Conservation (phyloP, 1,140 invertebrate genomes). For the Trachelipus rathkii region DNA sequence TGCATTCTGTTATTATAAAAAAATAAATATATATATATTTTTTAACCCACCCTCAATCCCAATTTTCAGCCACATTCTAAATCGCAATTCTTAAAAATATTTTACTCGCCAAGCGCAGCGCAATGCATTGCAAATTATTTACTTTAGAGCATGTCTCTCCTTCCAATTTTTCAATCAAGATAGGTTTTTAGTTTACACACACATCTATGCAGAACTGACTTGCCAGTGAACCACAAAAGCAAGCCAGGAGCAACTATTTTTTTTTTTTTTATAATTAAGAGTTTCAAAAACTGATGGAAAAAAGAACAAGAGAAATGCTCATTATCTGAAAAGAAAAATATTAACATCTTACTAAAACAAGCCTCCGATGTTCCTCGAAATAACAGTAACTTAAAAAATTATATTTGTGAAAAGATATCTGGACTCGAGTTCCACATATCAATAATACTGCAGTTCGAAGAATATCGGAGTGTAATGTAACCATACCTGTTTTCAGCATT, state of each 20-base stretch:
- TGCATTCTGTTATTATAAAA: too few species aligned
- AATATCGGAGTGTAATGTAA: slow-evolving; percentile 39
- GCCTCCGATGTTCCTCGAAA: slow-evolving; percentile 41
- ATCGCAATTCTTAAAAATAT: background rate
- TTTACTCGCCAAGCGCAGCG: slow-evolving; percentile 29
- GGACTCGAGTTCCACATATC: slow-evolving; percentile 18
- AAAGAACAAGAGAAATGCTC: slow-evolving; percentile 46
- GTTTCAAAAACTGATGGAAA: slow-evolving; percentile 24
- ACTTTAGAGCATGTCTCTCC: slow-evolving; percentile 45
- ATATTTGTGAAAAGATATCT: slow-evolving; percentile 17
- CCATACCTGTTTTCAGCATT: slow-evolving; percentile 34
- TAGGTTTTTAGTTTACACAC: too few species aligned
- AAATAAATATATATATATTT: background rate
- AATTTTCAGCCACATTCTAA: background rate
- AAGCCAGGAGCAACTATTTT: background rate
- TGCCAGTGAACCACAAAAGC: slow-evolving; percentile 21
- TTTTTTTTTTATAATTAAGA: too few species aligned
- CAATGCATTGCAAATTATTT: slow-evolving; percentile 27
- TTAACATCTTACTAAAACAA: slow-evolving; percentile 40
- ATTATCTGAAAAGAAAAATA: slow-evolving; percentile 44
- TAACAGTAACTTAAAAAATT: slow-evolving; percentile 23
- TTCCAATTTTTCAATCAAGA: slow-evolving; percentile 23
- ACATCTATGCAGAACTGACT: slow-evolving; percentile 27
- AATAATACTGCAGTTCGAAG: slow-evolving; percentile 34
- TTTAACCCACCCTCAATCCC: background rate